phyloP scores from a whole-genome alignment of 2,888 invertebrate species.

The Argyresthia albistria region DNA sequence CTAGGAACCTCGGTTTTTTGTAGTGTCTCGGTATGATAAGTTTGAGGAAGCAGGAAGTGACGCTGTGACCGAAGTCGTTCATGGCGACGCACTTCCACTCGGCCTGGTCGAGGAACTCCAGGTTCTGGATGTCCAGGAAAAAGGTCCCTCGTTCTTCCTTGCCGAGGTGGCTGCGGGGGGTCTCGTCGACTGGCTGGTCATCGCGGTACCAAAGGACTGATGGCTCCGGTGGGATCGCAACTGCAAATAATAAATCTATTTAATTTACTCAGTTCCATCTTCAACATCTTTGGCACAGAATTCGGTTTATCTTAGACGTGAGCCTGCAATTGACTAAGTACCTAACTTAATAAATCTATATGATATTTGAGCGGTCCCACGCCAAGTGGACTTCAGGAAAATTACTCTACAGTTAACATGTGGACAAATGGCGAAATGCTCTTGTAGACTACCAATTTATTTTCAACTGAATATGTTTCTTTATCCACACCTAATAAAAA shows the following conservation, averaged over 20 bases:
- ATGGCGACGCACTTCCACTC: constrained; percentile 94
- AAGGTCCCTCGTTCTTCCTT: constrained; percentile 81
- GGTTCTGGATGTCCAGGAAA: constrained; percentile 78
- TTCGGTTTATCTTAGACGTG: no score
- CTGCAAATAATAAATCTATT: constrained; percentile 43
- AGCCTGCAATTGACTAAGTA: no score
- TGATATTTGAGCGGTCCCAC: no score
- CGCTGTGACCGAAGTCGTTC: constrained; percentile 91
- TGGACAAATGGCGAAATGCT: no score
- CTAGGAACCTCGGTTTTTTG: constrained; percentile 90
- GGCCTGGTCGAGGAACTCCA: constrained; percentile 89
- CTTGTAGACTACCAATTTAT: no score
- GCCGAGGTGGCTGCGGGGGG: constrained; percentile 76
- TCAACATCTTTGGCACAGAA: no score
- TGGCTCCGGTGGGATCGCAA: constrained; percentile 86
- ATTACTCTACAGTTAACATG: no score
- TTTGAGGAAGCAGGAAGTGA: constrained; percentile 89
- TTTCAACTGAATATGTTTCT: no score
- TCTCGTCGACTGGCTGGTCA: constrained; percentile 81
- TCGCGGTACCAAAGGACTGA: constrained; percentile 90
- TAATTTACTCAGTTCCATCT: background rate
- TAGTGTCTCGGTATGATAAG: constrained; percentile 89
- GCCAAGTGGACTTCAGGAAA: no score
- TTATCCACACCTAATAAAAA: no score
- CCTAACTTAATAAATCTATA: no score